Percentiles rank a stretch among this genome's conserved stretches.
Conservation (phyloP, 2,797 vertebrate species). For the Sitta carolinensis region DNA sequence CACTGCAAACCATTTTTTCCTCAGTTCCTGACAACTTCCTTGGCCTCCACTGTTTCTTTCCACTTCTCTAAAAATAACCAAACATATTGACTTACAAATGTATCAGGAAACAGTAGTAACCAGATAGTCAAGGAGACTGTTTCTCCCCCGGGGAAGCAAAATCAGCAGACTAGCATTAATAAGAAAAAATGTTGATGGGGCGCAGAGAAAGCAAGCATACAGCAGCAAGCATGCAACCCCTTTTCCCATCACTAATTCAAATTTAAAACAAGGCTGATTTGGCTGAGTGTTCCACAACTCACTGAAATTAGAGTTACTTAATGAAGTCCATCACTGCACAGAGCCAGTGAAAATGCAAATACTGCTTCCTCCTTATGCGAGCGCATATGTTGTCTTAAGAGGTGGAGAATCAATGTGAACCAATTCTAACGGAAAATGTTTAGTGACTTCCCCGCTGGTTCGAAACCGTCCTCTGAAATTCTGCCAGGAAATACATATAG, state of each 20-base stretch:
- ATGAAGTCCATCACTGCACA: not conserved
- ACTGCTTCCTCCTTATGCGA: not conserved
- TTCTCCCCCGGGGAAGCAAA: not conserved
- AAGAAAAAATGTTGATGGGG: not conserved
- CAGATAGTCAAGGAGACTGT: not conserved
- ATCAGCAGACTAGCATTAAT: not conserved
- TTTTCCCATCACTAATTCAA: not conserved
- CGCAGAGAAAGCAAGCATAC: not conserved
- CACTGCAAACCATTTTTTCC: not conserved
- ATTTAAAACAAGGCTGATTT: not conserved
- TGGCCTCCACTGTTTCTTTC: not conserved
- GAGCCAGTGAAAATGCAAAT: not conserved
- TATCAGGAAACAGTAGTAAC: not conserved
- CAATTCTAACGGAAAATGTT: not conserved
- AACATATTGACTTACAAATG: not conserved
- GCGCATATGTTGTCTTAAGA: not conserved
- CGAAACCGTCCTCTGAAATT: not conserved
- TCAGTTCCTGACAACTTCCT: not conserved
- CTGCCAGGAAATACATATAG: not conserved
- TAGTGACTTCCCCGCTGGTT: not conserved
- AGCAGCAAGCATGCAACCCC: not conserved
- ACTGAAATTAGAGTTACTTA: not conserved
- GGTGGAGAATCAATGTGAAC: not conserved
- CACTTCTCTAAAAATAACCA: not conserved
- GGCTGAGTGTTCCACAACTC: not conserved